Evolutionary conservation across 2,113 vertebrate species (phyloP).

Genomic region (Amblyopsis rosae): DNA sequence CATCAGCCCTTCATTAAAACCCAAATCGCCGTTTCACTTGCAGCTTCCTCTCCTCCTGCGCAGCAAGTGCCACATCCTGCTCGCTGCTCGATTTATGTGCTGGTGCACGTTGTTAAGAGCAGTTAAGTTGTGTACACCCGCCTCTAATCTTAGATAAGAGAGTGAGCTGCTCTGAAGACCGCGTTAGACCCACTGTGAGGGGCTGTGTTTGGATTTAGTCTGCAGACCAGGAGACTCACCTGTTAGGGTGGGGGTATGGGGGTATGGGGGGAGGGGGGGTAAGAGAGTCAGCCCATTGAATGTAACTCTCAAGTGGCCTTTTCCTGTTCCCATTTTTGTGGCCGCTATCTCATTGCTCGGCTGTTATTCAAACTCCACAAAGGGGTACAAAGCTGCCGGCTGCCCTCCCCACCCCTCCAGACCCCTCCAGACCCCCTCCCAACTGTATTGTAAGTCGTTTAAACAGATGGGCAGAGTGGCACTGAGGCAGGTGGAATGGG

Average conservation of each 20-base stretch:
- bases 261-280: neutral
- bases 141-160: slow-evolving; percentile 31
- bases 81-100: slow-evolving; percentile 34
- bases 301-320: slow-evolving; percentile 59
- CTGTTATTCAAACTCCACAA: slow-evolving; percentile 66
- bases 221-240: slow-evolving; percentile 18
- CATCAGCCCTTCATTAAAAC: slow-evolving; percentile 71
- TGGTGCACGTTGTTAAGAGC: slow-evolving; percentile 39
- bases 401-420: slow-evolving; percentile 11
- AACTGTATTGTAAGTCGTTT: slow-evolving; percentile 43
- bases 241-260: slow-evolving; percentile 21
- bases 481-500: slow-evolving; percentile 42
- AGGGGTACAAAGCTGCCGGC: slow-evolving; percentile 57
- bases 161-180: slow-evolving; percentile 34
- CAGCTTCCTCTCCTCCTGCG: slow-evolving; percentile 42
- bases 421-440: slow-evolving; percentile 7
- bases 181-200: slow-evolving; percentile 47
- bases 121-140: slow-evolving; percentile 8
- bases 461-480: slow-evolving; percentile 33
- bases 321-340: slow-evolving; percentile 66
- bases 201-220: slow-evolving; percentile 38
- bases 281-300: slow-evolving; percentile 35
- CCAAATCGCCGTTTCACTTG: slow-evolving; percentile 61
- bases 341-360: slow-evolving; percentile 50
- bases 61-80: slow-evolving; percentile 50